phyloP scores from a whole-genome alignment of 1,140 invertebrate species.

The Papilio xuthus region DNA sequence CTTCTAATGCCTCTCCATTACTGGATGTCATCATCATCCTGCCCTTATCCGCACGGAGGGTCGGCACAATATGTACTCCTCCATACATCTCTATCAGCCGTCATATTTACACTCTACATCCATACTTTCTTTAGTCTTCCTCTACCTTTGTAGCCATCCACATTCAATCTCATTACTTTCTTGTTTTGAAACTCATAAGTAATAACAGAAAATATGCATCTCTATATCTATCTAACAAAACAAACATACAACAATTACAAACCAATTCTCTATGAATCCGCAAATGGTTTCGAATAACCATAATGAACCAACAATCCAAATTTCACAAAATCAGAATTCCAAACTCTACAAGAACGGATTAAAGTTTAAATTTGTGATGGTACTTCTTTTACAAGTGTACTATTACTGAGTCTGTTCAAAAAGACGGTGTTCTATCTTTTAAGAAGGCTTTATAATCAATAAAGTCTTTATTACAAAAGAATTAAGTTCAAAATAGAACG shows the following conservation, averaged over 20 bases:
- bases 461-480: constrained; percentile 28
- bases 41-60: too few relatives aligned
- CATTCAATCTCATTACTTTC: too few relatives aligned
- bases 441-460: background rate
- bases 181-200: too few relatives aligned
- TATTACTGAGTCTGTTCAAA: background rate
- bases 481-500: constrained; percentile 37
- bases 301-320: background rate
- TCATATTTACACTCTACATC: too few relatives aligned
- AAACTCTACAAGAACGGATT: constrained; percentile 19
- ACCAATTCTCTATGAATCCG: constrained; percentile 43
- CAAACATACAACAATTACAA: constrained; percentile 42
- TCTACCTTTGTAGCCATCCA: too few relatives aligned
- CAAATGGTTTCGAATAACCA: constrained; percentile 41
- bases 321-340: background rate
- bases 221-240: background rate
- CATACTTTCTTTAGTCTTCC: too few relatives aligned
- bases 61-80: too few relatives aligned
- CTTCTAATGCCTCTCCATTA: too few relatives aligned
- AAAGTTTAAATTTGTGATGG: background rate
- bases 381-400: background rate
- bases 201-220: too few relatives aligned
- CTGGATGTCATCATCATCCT: too few relatives aligned
- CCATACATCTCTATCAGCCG: too few relatives aligned
- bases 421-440: constrained; percentile 26